Evolutionary conservation across 1,140 invertebrate species (phyloP).

Genomic region (Aphidius ervi): DNA sequence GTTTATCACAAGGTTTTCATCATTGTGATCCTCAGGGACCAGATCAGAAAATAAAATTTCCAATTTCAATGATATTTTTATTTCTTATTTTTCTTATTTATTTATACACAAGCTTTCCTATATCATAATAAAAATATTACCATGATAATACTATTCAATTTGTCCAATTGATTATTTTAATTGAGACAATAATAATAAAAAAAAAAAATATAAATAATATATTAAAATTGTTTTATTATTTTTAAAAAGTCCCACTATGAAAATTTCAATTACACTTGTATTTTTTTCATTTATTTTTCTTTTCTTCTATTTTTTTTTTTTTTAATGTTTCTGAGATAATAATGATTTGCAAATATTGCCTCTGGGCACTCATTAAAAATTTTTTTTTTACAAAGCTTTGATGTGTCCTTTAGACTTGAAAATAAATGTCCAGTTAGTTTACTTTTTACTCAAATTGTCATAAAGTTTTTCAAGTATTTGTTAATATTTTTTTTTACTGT

Average conservation of each 20-base stretch:
- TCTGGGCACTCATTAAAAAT: conserved; percentile 20
- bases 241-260: not conserved
- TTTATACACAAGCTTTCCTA: not conserved
- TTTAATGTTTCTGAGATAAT: conserved; percentile 25
- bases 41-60: not conserved
- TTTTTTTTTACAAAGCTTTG: conserved; percentile 3
- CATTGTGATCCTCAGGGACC: conserved; percentile 32
- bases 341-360: conserved; percentile 51
- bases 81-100: not conserved
- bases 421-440: too few relatives aligned
- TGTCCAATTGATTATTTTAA: too few relatives aligned
- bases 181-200: not conserved
- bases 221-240: not conserved
- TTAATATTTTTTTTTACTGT: too few relatives aligned
- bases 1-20: conserved; percentile 17
- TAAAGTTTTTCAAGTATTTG: too few relatives aligned
- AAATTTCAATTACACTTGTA: conserved; percentile 2
- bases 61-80: not conserved
- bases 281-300: not conserved
- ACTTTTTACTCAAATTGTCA: too few relatives aligned
- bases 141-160: too few relatives aligned
- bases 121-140: not conserved
- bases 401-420: not conserved
- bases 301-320: not conserved
- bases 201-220: not conserved